Conservation (phyloP, 2,888 invertebrate species). For the Uloborus plumipes region DNA sequence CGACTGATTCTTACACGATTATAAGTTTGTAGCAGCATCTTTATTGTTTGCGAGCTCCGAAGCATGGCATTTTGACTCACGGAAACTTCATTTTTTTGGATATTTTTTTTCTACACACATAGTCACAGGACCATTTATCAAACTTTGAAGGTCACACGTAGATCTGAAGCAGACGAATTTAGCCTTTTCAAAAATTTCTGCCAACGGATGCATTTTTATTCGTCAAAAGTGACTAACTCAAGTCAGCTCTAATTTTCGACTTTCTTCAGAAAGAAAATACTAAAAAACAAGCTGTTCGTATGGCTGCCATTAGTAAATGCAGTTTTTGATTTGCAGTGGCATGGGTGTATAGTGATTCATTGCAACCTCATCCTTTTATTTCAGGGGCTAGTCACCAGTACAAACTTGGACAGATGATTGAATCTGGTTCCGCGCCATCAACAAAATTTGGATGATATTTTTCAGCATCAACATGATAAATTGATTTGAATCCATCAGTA, state of each 20-base stretch:
- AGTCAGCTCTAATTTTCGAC: conserved; percentile 44
- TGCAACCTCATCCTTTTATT: conserved; percentile 6
- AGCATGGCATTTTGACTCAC: conserved; percentile 10
- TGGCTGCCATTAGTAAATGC: background rate
- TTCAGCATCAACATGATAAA: too few relatives aligned
- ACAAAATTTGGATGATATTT: too few relatives aligned
- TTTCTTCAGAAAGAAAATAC: conserved; percentile 20
- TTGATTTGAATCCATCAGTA: background rate
- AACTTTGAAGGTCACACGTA: conserved; percentile 12
- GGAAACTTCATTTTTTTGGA: too few relatives aligned
- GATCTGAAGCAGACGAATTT: conserved; percentile 21
- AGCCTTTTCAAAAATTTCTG: conserved; percentile 26
- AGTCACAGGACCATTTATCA: conserved; percentile 32
- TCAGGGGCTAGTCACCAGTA: too few relatives aligned
- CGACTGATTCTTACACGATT: conserved; percentile 30
- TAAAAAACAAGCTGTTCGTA: background rate
- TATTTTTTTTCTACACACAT: too few relatives aligned
- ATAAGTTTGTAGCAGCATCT: conserved; percentile 27
- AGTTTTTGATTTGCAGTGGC: conserved; percentile 30
- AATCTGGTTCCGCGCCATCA: too few relatives aligned
- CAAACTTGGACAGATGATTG: too few relatives aligned
- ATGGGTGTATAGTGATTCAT: conserved; percentile 21
- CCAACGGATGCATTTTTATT: conserved; percentile 24
- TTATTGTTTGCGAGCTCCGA: conserved; percentile 16
- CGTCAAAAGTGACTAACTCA: conserved; percentile 19